Conservation (phyloP, 2,113 vertebrate genomes). For the Vombatus ursinus region DNA sequence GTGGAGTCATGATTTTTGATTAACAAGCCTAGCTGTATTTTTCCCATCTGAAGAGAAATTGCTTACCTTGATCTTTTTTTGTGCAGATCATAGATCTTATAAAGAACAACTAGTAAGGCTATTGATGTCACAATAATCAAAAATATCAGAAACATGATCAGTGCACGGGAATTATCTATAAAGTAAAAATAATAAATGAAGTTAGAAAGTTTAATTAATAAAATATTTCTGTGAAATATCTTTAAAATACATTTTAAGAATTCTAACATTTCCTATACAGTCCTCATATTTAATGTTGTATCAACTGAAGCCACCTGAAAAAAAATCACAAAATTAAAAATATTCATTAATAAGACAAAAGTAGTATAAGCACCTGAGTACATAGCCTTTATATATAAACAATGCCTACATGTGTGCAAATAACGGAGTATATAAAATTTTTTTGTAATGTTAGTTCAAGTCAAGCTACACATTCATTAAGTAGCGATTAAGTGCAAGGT, state of each 20-base stretch:
- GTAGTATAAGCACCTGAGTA: neutral
- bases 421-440: neutral
- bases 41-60: neutral
- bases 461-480: neutral
- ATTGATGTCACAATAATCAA: conserved; percentile 90
- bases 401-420: neutral
- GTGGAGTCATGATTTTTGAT: neutral
- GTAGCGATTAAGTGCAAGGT: neutral
- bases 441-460: neutral
- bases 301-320: neutral
- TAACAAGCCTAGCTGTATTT: neutral
- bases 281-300: neutral
- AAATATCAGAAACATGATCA: conserved; percentile 90
- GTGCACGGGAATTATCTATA: conserved; percentile 90
- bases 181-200: conserved; percentile 52
- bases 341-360: neutral
- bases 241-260: neutral
- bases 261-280: neutral
- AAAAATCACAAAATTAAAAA: neutral
- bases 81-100: conserved; percentile 92
- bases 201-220: neutral
- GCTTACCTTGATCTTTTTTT: conserved; percentile 86
- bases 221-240: neutral
- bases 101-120: conserved; percentile 91
- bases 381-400: neutral